A percentile compares a stretch with the other conserved stretches of the same genome.
These are phyloP conservation scores for Chloroclysta siterata DNA, from an alignment of 2,888 invertebrate species.

Conservation along the genomic window DNA sequence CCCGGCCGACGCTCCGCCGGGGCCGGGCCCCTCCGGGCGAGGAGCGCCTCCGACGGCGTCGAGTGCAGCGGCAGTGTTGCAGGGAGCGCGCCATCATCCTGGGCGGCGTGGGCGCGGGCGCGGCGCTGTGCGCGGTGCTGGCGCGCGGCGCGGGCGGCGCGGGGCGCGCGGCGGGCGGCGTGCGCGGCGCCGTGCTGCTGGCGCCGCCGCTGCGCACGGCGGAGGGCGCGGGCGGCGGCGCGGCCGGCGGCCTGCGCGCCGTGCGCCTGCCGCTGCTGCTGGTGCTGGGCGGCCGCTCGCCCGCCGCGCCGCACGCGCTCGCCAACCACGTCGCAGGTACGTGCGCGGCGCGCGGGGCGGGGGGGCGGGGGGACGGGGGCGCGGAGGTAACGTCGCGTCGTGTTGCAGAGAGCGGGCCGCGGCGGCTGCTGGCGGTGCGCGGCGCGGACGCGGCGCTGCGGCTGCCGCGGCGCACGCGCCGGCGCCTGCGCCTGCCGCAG, in stretches of 20 bases:
- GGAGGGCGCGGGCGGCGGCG: conserved; percentile 87
- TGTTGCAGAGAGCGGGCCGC: conserved; percentile 67
- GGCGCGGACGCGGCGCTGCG: conserved; percentile 70
- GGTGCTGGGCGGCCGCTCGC: conserved; percentile 50
- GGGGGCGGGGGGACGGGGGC: conserved; percentile 75
- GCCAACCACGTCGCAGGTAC: conserved; percentile 59
- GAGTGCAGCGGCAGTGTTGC: too few relatives aligned
- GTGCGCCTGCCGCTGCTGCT: conserved; percentile 52
- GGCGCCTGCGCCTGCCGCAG: conserved; percentile 87
- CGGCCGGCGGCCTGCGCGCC: conserved; percentile 85
- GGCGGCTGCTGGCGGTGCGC: conserved; percentile 60
- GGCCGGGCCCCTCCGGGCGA: too few relatives aligned
- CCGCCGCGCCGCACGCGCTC: conserved; percentile 77
- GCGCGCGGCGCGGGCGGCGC: conserved; percentile 47
- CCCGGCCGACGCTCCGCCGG: too few relatives aligned
- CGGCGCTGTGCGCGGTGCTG: conserved; percentile 58
- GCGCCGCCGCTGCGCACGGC: conserved; percentile 88
- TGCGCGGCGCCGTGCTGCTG: conserved; percentile 86
- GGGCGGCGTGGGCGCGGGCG: conserved; percentile 45
- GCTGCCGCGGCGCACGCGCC: conserved; percentile 84
- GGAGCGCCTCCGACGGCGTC: neutral
- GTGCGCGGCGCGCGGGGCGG: conserved; percentile 67
- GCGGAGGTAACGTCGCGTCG: conserved; percentile 60
- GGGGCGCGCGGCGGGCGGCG: conserved; percentile 45
- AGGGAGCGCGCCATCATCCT: conserved; percentile 41